phyloP scores from a whole-genome alignment of 2,888 invertebrate genomes.

The Lasioglossum vierecki region DNA sequence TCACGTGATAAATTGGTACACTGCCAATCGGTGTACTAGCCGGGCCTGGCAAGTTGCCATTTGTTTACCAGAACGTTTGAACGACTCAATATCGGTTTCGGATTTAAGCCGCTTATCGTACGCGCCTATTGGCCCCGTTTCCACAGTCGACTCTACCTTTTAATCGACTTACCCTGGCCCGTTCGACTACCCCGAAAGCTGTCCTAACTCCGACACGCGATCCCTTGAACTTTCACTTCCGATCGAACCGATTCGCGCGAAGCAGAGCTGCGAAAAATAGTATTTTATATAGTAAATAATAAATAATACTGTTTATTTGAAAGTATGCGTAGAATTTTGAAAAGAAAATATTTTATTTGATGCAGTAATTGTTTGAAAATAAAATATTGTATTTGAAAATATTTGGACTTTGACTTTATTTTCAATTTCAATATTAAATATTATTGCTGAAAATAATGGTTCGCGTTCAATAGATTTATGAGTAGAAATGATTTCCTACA shows the following conservation, averaged over 20 bases:
- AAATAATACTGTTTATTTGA: no score
- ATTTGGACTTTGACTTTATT: no score
- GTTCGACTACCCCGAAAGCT: not conserved
- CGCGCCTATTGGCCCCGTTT: constrained; percentile 14
- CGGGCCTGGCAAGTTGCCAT: constrained; percentile 52
- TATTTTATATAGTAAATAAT: no score
- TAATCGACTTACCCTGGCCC: constrained; percentile 23
- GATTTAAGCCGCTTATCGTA: constrained; percentile 27
- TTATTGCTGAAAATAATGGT: no score
- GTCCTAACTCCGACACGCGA: not conserved
- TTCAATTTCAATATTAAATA: no score
- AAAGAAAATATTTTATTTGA: no score
- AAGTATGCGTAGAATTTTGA: no score
- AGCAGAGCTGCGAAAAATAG: no score
- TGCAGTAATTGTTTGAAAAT: no score
- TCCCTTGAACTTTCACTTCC: constrained; percentile 27
- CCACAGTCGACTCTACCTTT: not conserved
- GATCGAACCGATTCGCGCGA: not conserved
- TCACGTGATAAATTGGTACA: constrained; percentile 61
- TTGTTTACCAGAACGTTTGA: constrained; percentile 55
- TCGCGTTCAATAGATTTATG: no score
- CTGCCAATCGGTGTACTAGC: constrained; percentile 49
- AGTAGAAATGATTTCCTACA: no score
- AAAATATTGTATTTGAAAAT: no score
- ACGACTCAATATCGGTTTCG: constrained; percentile 52